Percentiles rank a stretch among this genome's conserved stretches.
Evolutionary conservation across 2,797 vertebrate species (phyloP).

Genomic region (Propithecus perrieri): DNA sequence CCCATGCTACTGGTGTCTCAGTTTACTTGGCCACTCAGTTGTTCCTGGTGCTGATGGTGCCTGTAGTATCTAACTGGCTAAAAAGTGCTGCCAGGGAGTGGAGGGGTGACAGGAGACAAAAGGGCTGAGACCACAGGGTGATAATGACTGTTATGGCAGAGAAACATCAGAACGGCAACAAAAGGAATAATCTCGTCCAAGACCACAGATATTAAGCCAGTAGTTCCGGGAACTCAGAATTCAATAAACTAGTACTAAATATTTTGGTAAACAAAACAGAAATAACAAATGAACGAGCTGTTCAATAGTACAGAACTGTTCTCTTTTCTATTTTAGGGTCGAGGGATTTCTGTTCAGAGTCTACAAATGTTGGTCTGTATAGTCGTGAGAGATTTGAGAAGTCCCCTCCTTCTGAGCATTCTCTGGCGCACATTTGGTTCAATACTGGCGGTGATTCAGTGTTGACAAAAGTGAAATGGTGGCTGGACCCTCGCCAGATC

Average conservation of each 20-base stretch:
- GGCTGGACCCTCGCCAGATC: background rate
- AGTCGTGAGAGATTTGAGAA: conserved; percentile 44
- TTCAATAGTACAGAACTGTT: background rate
- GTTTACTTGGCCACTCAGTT: background rate
- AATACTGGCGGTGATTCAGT: background rate
- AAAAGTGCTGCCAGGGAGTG: background rate
- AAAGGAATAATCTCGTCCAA: background rate
- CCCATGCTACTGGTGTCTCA: rapidly evolving
- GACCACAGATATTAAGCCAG: background rate
- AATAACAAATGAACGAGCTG: background rate
- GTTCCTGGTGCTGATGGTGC: background rate
- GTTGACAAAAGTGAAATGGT: background rate
- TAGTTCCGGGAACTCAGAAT: background rate
- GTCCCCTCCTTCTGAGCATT: background rate
- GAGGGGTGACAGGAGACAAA: background rate
- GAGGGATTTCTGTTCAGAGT: background rate
- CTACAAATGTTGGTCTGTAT: background rate
- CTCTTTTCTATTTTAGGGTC: background rate
- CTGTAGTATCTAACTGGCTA: background rate
- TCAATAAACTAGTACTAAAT: background rate
- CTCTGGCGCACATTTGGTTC: background rate
- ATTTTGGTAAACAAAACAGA: conserved; percentile 34
- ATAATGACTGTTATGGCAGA: background rate
- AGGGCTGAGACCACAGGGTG: background rate
- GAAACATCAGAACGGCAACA: background rate